phyloP scores from a whole-genome alignment of 1,140 invertebrate genomes.

The Bradysia coprophila region DNA sequence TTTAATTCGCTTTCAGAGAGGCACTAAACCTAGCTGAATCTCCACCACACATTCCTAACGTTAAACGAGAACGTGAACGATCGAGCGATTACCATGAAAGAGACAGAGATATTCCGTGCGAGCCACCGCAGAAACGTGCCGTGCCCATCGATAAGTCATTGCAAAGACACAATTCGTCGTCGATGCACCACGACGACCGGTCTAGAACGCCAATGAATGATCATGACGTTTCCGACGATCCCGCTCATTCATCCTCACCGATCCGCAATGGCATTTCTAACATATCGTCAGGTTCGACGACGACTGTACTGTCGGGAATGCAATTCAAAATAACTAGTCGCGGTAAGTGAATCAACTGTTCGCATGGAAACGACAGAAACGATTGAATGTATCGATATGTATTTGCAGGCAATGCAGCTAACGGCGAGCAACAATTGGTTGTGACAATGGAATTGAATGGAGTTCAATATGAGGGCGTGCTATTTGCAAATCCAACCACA shows the following conservation, averaged over 20 bases:
- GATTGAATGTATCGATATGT: too few relatives aligned
- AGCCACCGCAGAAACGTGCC: constrained; percentile 38
- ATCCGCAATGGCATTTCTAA: constrained; percentile 15
- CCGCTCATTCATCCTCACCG: background rate
- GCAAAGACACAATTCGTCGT: constrained; percentile 21
- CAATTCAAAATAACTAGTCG: constrained; percentile 80
- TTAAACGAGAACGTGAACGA: constrained; percentile 35
- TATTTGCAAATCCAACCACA: constrained; percentile 49
- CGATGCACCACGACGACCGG: constrained; percentile 23
- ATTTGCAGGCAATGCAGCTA: constrained; percentile 22
- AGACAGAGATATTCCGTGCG: constrained; percentile 17
- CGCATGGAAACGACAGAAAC: too few relatives aligned
- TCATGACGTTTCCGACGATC: background rate
- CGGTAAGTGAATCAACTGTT: too few relatives aligned
- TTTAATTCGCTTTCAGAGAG: too few relatives aligned
- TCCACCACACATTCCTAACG: constrained; percentile 33
- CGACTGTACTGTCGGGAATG: constrained; percentile 29
- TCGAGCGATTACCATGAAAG: constrained; percentile 14
- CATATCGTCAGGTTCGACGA: background rate
- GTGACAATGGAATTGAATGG: constrained; percentile 96
- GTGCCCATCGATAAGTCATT: constrained; percentile 17
- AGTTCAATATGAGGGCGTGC: constrained; percentile 69
- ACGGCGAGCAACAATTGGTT: constrained; percentile 71
- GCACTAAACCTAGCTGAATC: constrained; percentile 40
- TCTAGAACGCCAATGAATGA: background rate